phyloP scores from a whole-genome alignment of 2,797 vertebrate species.

The Kryptopterus vitreolus region DNA sequence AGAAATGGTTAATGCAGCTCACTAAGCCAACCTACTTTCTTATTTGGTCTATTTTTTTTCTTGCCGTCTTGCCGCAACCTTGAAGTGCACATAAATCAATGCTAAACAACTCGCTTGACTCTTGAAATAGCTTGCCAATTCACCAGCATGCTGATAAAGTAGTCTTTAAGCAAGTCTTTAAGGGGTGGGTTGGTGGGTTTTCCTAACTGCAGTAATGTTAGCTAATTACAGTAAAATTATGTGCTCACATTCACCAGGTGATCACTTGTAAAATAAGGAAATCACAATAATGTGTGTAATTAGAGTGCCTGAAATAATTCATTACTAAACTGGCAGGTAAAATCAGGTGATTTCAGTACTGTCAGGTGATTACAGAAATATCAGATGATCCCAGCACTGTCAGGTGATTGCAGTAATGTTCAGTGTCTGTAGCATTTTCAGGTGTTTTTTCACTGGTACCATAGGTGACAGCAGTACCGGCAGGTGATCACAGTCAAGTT shows the following conservation, averaged over 20 bases:
- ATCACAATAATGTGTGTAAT: too few relatives aligned
- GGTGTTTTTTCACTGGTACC: background rate
- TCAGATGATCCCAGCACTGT: too few relatives aligned
- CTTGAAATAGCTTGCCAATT: background rate
- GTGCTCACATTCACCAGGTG: too few relatives aligned
- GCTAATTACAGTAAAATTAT: too few relatives aligned
- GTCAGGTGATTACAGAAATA: too few relatives aligned
- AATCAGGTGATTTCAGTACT: too few relatives aligned
- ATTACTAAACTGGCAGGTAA: too few relatives aligned
- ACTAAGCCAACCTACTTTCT: background rate
- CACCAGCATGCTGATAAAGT: background rate
- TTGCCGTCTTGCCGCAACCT: background rate
- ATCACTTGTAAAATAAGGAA: too few relatives aligned
- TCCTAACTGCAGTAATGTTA: too few relatives aligned
- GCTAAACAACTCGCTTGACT: too few relatives aligned
- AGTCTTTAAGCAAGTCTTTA: background rate
- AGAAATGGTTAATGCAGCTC: background rate
- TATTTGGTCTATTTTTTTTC: conserved; percentile 1
- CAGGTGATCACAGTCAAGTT: background rate
- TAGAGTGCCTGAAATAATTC: too few relatives aligned
- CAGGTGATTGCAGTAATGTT: background rate
- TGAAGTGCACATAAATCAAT: background rate
- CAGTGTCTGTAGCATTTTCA: background rate
- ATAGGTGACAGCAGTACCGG: background rate
- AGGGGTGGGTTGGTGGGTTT: too few relatives aligned